Evolutionary conservation across 2,113 vertebrate genomes (phyloP), one percentile per base, ranked within the genome.

Genomic region (Columba janthina): DNA sequence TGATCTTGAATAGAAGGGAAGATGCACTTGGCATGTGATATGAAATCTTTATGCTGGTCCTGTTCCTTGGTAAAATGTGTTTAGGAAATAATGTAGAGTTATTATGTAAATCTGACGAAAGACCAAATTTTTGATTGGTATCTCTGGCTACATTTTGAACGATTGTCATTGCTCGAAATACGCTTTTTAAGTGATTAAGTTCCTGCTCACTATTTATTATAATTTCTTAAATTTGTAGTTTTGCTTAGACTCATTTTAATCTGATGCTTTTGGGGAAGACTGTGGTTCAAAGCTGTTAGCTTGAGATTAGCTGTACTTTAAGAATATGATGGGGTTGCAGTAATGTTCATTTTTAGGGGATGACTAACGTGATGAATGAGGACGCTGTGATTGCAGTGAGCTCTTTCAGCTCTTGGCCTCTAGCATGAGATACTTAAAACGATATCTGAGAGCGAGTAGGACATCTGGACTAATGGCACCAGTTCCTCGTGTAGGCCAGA

Each of bases 361-460:
- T 82, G 74, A 65, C 48, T 88, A 34, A 66, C 32, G 19, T 51
- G 38, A 46, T 67, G 54, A 46, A 61, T 51, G 72, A 69, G 61
- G 84, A n/a, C 31, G 2, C 20, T 32, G 70, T 42, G 46, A n/a
- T 3, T 60, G 16, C 9, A 38, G 29, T 20, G 19, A 40, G 31
- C 21, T 73, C 24, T 78, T 76, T 62, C 57, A 71, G 78, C 70
- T 71, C 6, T 48, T 90, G 79, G 25, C 40, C 20, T 77, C 48
- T 61, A 10, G 28, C 13, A 6, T 24, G n/a, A 58, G 42, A 24
- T n/a, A 12, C 18, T 29, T 1, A 19, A 53, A 82, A 58, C 62
- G 36, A 2, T 29, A 51, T 12, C 58, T 15, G 69, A 32, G 79
- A 26, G 42, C 0, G 0, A 46, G 10, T 3, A 57, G 58, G 18